These are phyloP conservation scores for Parapsyche elsis DNA, from an alignment of 1,140 invertebrate species.

Conservation along the genomic window DNA sequence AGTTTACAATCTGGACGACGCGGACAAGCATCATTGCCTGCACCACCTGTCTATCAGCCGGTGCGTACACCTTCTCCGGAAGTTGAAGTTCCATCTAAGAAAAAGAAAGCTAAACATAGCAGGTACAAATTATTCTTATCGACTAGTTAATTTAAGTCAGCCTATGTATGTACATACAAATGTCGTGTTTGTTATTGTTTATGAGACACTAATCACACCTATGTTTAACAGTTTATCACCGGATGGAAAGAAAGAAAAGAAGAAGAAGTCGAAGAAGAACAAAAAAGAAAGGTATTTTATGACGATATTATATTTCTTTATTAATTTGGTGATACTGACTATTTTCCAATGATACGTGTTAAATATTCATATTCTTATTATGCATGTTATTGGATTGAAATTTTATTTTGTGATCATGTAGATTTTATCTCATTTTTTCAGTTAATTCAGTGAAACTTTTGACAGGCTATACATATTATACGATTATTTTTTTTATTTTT, in stretches of 20 bases:
- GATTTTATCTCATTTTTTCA: no score
- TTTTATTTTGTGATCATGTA: no score
- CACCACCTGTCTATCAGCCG: slow-evolving; percentile 75
- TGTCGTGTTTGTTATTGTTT: neutral
- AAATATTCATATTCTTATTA: no score
- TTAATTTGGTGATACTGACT: slow-evolving; percentile 1
- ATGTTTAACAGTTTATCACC: slow-evolving; percentile 69
- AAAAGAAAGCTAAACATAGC: slow-evolving; percentile 61
- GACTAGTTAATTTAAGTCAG: no score
- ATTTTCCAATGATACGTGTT: neutral
- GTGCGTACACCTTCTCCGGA: slow-evolving; percentile 53
- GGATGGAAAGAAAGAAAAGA: slow-evolving; percentile 73
- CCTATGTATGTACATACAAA: neutral
- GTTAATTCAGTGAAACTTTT: no score
- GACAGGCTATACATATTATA: no score
- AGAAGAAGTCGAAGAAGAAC: slow-evolving; percentile 77
- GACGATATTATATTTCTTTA: neutral
- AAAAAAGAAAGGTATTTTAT: slow-evolving; percentile 75
- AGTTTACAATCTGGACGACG: slow-evolving; percentile 89
- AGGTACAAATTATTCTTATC: slow-evolving; percentile 57
- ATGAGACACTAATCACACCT: no score
- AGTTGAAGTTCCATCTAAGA: slow-evolving; percentile 53
- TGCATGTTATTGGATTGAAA: no score
- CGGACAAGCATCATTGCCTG: slow-evolving; percentile 65
- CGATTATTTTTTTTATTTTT: no score